Conservation (phyloP, 2,113 vertebrate genomes). For the Tenebrosternarchus preto region DNA sequence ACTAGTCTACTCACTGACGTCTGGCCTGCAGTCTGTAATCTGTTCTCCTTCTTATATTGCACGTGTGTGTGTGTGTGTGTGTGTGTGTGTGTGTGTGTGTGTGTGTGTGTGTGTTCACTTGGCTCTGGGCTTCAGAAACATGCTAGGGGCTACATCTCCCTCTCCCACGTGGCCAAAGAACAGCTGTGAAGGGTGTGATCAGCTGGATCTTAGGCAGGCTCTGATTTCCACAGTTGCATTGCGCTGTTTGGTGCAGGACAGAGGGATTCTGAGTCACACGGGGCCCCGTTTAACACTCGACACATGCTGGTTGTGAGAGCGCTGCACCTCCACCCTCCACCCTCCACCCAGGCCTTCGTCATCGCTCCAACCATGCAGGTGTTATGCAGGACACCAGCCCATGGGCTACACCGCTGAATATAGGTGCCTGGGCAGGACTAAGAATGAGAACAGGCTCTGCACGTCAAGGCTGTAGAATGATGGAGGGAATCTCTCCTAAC, state of each 20-base stretch:
- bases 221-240: slow-evolving; percentile 1
- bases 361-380: too few relatives aligned
- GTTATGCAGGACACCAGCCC: too few relatives aligned
- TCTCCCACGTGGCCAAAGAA: not conserved
- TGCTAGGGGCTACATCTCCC: not conserved
- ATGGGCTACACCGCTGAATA: too few relatives aligned
- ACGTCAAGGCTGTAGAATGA: not conserved
- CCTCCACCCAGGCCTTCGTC: too few relatives aligned
- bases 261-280: not conserved
- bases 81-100: too few relatives aligned
- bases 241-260: not conserved
- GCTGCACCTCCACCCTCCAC: too few relatives aligned
- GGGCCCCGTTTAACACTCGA: too few relatives aligned
- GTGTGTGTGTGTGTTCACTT: not conserved
- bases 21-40: not conserved
- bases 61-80: too few relatives aligned
- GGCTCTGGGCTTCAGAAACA: not conserved
- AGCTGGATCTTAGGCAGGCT: slow-evolving; percentile 3
- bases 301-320: too few relatives aligned
- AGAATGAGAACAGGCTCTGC: too few relatives aligned
- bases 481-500: not conserved
- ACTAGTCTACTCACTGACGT: not conserved
- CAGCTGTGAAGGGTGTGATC: not conserved
- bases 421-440: too few relatives aligned
- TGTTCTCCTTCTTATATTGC: too few relatives aligned